phyloP scores from a whole-genome alignment of 2,888 invertebrate genomes.

The Liodrosophila aerea region DNA sequence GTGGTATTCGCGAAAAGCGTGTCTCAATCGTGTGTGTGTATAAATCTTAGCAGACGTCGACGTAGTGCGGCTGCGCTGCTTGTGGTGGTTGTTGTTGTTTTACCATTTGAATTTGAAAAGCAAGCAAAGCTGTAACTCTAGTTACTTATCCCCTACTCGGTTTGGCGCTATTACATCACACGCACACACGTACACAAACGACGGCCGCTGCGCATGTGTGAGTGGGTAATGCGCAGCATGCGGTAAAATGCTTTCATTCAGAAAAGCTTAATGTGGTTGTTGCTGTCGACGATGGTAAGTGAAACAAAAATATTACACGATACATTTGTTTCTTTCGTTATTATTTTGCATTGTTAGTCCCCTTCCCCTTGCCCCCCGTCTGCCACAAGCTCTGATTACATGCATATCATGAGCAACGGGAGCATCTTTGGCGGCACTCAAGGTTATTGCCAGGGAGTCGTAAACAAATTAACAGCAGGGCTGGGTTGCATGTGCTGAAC shows the following conservation, averaged over 20 bases:
- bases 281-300: conserved; percentile 37
- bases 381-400: conserved; percentile 26
- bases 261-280: conserved; percentile 47
- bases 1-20: conserved; percentile 9
- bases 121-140: conserved; percentile 62
- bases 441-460: conserved; percentile 54
- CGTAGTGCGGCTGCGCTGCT: not conserved
- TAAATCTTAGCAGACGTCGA: conserved; percentile 16
- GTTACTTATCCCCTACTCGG: conserved; percentile 64
- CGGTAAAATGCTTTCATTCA: conserved; percentile 68
- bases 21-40: too few relatives aligned
- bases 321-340: conserved; percentile 52
- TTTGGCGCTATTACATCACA: conserved; percentile 68
- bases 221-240: conserved; percentile 51
- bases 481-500: conserved; percentile 26
- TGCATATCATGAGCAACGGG: conserved; percentile 19
- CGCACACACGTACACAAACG: conserved; percentile 1
- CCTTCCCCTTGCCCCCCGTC: conserved; percentile 7
- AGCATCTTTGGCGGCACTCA: conserved; percentile 26
- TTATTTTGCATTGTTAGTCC: conserved; percentile 45
- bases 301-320: conserved; percentile 47
- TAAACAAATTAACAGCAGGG: conserved; percentile 30
- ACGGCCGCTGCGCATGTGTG: not conserved
- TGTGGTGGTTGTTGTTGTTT: conserved; percentile 48
- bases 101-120: conserved; percentile 62